phyloP scores from a whole-genome alignment of 2,888 invertebrate species.

The Ormia ochracea region DNA sequence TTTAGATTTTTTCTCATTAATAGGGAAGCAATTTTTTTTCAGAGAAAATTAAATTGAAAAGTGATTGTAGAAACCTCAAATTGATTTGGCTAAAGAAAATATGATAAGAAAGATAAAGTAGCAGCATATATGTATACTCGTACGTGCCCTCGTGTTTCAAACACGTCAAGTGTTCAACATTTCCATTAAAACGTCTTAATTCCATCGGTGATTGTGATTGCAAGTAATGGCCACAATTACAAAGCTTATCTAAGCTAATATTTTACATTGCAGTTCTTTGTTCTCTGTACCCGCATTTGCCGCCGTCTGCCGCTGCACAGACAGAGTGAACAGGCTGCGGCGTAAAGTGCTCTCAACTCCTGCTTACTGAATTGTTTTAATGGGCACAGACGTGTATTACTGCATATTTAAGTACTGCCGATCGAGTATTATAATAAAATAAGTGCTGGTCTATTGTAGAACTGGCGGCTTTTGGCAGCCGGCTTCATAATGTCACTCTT shows the following conservation, averaged over 20 bases:
- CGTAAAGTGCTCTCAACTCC: constrained; percentile 21
- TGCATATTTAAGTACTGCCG: background rate
- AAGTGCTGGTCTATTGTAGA: background rate
- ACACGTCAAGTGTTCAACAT: constrained; percentile 3
- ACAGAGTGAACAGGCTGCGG: background rate
- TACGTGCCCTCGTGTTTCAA: too few species aligned
- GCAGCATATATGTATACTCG: too few species aligned
- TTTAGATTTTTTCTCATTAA: too few species aligned
- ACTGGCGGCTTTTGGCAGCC: background rate
- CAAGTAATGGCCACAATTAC: constrained; percentile 72
- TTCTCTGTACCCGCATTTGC: background rate
- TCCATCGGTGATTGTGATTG: constrained; percentile 66
- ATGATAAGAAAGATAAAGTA: too few species aligned
- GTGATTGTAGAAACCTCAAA: too few species aligned
- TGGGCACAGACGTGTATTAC: background rate
- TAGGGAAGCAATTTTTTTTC: too few species aligned
- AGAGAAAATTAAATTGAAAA: too few species aligned
- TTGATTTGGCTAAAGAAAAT: too few species aligned
- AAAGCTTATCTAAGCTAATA: constrained; percentile 71
- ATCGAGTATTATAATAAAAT: background rate
- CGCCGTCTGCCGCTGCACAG: background rate
- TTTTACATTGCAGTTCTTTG: constrained; percentile 60
- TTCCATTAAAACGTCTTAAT: constrained; percentile 36
- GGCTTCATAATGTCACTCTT: constrained; percentile 54
- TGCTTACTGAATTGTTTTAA: constrained; percentile 21